Evolutionary conservation across 2,888 invertebrate genomes (phyloP).

Genomic region (Tethea ocularis): DNA sequence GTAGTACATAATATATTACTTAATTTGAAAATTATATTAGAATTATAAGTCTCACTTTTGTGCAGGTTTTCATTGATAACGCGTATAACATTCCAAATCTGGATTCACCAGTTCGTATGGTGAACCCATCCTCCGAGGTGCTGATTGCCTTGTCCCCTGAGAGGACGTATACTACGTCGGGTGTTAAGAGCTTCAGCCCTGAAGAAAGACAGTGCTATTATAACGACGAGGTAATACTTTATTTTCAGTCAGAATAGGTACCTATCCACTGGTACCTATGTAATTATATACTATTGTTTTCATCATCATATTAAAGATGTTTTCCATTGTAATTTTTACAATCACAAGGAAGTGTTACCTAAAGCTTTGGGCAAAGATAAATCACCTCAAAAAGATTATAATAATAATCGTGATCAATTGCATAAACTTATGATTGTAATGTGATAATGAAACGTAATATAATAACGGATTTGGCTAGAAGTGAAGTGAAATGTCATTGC

Average conservation of each 20-base stretch:
- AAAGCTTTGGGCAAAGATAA: too few relatives aligned
- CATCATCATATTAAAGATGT: too few relatives aligned
- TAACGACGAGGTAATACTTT: conserved; percentile 74
- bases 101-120: conserved; percentile 84
- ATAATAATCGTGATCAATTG: not conserved
- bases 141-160: conserved; percentile 86
- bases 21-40: too few relatives aligned
- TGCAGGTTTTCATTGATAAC: conserved; percentile 85
- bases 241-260: not conserved
- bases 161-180: conserved; percentile 84
- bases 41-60: not conserved
- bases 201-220: conserved; percentile 84
- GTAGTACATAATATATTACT: too few relatives aligned
- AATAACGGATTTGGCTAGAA: not conserved
- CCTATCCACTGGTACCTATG: not conserved
- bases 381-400: not conserved
- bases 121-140: conserved; percentile 82
- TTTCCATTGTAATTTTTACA: too few relatives aligned
- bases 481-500: too few relatives aligned
- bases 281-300: too few relatives aligned
- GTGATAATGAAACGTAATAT: not conserved
- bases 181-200: conserved; percentile 75
- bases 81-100: conserved; percentile 86
- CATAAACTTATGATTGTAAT: not conserved
- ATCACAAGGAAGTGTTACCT: too few relatives aligned